phyloP scores from a whole-genome alignment of 1,140 invertebrate species.

The Zaprionus gabonicus region DNA sequence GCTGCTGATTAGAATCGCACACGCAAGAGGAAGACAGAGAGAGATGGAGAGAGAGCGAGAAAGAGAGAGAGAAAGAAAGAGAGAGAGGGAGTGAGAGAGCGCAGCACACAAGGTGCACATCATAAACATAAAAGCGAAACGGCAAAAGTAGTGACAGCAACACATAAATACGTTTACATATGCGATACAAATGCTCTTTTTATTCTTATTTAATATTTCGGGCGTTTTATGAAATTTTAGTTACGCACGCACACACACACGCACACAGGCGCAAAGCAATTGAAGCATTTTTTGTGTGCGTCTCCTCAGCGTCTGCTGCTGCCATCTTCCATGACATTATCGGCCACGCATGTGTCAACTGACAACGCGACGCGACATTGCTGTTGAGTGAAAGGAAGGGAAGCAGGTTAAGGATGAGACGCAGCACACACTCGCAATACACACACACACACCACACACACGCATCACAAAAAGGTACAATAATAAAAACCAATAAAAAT shows the following conservation, averaged over 20 bases:
- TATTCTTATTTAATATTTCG: slow-evolving; percentile 80
- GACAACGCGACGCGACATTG: slow-evolving; percentile 40
- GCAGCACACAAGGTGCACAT: slow-evolving; percentile 47
- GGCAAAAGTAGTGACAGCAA: slow-evolving; percentile 49
- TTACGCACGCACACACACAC: slow-evolving; percentile 50
- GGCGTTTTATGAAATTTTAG: slow-evolving; percentile 75
- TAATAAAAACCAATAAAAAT: slow-evolving; percentile 83
- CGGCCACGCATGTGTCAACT: slow-evolving; percentile 77
- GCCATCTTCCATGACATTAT: slow-evolving; percentile 65
- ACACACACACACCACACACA: not conserved
- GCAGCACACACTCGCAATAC: not conserved
- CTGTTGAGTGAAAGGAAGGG: not conserved
- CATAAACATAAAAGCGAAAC: slow-evolving; percentile 65
- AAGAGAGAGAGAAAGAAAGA: not conserved
- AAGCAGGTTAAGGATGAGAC: not conserved
- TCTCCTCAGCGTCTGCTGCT: slow-evolving; percentile 17
- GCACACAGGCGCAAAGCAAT: slow-evolving; percentile 40
- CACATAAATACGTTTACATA: slow-evolving; percentile 74
- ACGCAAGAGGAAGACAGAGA: slow-evolving; percentile 15
- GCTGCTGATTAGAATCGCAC: slow-evolving; percentile 72
- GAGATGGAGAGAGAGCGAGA: not conserved
- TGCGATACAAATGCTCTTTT: slow-evolving; percentile 58
- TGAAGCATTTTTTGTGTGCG: slow-evolving; percentile 53
- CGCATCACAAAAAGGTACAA: slow-evolving; percentile 67
- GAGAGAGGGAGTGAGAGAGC: not conserved